Evolutionary conservation across 2,113 vertebrate species (phyloP).

Genomic region (Erythrocercus mccallii): DNA sequence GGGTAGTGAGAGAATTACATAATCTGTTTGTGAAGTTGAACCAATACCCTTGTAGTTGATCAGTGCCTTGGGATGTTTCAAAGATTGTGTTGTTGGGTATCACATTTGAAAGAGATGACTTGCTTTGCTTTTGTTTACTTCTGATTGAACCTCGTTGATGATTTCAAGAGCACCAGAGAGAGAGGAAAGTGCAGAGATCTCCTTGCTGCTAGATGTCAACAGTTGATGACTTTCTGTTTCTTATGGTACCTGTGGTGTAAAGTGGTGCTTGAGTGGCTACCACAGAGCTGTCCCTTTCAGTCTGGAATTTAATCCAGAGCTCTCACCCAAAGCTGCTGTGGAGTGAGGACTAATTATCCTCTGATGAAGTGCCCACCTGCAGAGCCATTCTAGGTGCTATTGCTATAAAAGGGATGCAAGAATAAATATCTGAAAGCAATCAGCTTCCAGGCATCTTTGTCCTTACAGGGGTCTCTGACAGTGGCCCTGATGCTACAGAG

Average conservation of each 20-base stretch:
- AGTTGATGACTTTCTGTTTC: neutral
- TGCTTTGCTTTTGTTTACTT: neutral
- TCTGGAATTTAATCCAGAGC: neutral
- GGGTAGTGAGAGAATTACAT: neutral
- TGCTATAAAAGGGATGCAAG: neutral
- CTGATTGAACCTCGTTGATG: neutral
- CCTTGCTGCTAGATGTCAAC: neutral
- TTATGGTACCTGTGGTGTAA: neutral
- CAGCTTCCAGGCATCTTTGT: neutral
- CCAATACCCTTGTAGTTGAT: neutral
- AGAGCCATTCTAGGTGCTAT: neutral
- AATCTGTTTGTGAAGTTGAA: neutral
- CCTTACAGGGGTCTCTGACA: rapidly evolving
- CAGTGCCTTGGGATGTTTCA: neutral
- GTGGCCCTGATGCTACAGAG: neutral
- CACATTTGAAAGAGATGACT: neutral
- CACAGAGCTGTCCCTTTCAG: neutral
- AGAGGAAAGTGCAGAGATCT: neutral
- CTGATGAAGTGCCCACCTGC: slow-evolving; percentile 18
- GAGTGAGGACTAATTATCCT: neutral
- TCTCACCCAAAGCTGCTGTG: neutral
- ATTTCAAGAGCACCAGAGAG: neutral
- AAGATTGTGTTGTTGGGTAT: neutral
- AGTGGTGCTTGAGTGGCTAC: neutral
- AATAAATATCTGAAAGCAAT: neutral